Base-by-base conservation (phyloP, 1,140 invertebrate genomes). In the Drosophila saltans region DNA sequence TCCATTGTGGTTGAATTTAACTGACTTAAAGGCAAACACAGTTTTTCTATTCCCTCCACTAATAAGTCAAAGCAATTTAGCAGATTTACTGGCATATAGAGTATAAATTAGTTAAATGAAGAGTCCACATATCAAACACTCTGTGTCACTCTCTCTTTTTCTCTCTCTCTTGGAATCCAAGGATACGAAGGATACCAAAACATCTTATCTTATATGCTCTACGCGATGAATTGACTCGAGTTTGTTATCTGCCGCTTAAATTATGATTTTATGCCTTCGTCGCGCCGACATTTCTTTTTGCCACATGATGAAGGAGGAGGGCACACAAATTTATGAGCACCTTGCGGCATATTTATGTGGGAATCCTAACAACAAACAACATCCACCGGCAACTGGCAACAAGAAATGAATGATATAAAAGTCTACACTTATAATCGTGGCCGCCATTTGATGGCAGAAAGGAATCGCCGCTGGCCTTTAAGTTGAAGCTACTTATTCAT, bases 341-440 rank as follows among this genome's bases (percentile, higher is more conserved):
- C 80, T 83, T 79, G 80, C 63, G 77, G 72, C 64, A 59, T 75
- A 83, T 83, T 83, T 83, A 83, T 83, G 80, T 71, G 75, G 43
- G 59, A 73, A 67, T 36, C 55, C 61, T 56, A 68, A 26, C 45
- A 75, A 70, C 61, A 69, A 81, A 72, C 64, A 75, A 70, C 61
- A 36, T 36, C 21, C 7, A 26, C 45, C 3, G 21, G 21, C 21
- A 52, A 24, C 45, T 9, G 21, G 21, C 21, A 52, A 24, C 45
- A 11, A 10, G 30, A 70, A 64, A 52, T 45, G 52, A 75, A 80
- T 52, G 45, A 52, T 52, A 52, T 60, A 69, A 56, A 45, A 66
- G 45, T 48, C 69, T 33, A 45, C 48, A 52, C 75, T 76, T 66
- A 78, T 24, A 55, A 39, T 36, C 43, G 28, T 40, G 55, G 57